A percentile compares a stretch with the other conserved stretches of the same genome.
These are phyloP conservation scores for Heliangelus exortis DNA, from an alignment of 2,797 vertebrate species.

Conservation along the genomic window DNA sequence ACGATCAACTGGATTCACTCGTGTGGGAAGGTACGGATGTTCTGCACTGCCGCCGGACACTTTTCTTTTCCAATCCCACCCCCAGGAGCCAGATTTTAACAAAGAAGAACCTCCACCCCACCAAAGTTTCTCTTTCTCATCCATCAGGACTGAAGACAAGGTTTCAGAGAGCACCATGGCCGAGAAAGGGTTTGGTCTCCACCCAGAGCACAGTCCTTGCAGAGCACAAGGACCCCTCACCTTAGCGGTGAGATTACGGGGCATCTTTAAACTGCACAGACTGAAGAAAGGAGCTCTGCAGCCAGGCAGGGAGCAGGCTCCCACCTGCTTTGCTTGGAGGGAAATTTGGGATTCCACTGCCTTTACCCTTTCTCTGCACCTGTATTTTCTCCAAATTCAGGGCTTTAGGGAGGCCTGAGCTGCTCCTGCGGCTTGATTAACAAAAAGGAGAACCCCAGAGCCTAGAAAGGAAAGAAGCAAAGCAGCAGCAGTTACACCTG, in stretches of 20 bases:
- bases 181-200: background rate
- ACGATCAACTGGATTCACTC: conserved; percentile 81
- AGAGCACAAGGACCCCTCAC: fast-evolving
- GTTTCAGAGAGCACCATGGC: background rate
- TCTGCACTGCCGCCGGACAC: background rate
- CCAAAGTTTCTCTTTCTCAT: background rate
- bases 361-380: background rate
- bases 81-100: background rate
- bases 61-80: background rate
- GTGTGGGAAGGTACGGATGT: conserved; percentile 56
- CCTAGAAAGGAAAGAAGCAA: background rate
- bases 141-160: fast-evolving
- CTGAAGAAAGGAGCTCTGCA: background rate
- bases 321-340: fast-evolving
- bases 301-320: background rate
- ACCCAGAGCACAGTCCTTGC: background rate
- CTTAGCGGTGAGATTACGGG: fast-evolving
- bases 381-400: background rate
- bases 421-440: background rate
- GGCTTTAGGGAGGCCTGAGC: background rate
- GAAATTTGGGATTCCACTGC: background rate
- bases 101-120: background rate
- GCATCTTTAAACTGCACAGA: background rate
- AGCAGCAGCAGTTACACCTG: background rate
- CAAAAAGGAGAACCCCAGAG: background rate